phyloP scores from a whole-genome alignment of 2,797 vertebrate genomes.

The Gambusia yucatana region DNA sequence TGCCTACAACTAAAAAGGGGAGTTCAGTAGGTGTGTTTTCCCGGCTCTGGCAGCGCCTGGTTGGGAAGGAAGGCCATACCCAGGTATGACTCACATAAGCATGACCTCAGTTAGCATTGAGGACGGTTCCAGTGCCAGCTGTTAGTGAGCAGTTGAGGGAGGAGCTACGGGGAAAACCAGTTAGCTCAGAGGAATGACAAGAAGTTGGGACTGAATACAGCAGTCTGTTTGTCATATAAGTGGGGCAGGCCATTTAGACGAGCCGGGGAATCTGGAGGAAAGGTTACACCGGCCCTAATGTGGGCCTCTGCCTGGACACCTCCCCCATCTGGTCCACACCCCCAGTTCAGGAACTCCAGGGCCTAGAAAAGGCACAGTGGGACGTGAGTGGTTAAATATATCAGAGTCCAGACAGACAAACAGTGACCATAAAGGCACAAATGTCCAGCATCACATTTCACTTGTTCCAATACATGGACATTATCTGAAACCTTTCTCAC shows the following conservation, averaged over 20 bases:
- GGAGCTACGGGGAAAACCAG: slow-evolving; percentile 54
- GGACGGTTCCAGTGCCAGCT: slow-evolving; percentile 53
- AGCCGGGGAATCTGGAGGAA: slow-evolving; percentile 82
- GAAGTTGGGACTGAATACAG: slow-evolving; percentile 58
- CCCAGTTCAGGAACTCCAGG: slow-evolving; percentile 59
- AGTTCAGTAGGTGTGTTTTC: slow-evolving; percentile 59
- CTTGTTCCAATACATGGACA: neutral
- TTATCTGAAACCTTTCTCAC: neutral
- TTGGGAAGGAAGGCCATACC: slow-evolving; percentile 45
- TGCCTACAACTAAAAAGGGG: slow-evolving; percentile 25
- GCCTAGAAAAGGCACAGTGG: slow-evolving; percentile 56
- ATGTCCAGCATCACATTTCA: slow-evolving; percentile 10
- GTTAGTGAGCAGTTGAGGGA: slow-evolving; percentile 48
- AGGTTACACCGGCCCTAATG: slow-evolving; percentile 78
- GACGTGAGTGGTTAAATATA: slow-evolving; percentile 76
- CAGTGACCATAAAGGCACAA: slow-evolving; percentile 37
- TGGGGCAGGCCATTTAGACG: slow-evolving; percentile 70
- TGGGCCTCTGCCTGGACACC: slow-evolving; percentile 66
- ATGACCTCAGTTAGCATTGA: slow-evolving; percentile 67
- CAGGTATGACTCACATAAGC: slow-evolving; percentile 69
- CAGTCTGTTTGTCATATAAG: slow-evolving; percentile 76
- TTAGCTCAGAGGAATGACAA: slow-evolving; percentile 59
- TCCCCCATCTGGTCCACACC: slow-evolving; percentile 60
- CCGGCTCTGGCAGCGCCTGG: slow-evolving; percentile 27
- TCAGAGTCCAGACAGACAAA: slow-evolving; percentile 50